These are phyloP conservation scores for Eudasyphora cyanicolor DNA, from an alignment of 2,888 invertebrate genomes.

Conservation along the genomic window DNA sequence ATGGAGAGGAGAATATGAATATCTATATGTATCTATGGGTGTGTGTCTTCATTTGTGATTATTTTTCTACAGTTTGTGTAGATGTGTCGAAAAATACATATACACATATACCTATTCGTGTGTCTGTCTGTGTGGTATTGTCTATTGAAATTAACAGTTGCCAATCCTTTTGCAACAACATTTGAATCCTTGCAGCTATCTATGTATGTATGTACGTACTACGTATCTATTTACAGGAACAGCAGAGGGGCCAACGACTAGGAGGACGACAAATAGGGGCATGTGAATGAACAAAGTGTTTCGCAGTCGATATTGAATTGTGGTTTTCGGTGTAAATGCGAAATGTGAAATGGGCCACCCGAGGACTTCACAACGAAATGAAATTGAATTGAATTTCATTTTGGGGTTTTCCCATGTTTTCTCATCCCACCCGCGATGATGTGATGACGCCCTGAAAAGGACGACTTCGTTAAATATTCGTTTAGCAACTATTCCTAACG, in stretches of 20 bases:
- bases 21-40: neutral
- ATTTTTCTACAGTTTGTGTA: too few species aligned
- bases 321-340: constrained; percentile 2
- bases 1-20: too few species aligned
- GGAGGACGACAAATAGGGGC: too few species aligned
- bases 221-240: too few species aligned
- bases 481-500: neutral
- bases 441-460: too few species aligned
- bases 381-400: constrained; percentile 3
- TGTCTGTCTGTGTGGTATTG: neutral
- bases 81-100: too few species aligned
- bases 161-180: constrained; percentile 8
- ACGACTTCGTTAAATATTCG: too few species aligned
- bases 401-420: neutral
- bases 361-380: neutral
- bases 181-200: neutral
- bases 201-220: too few species aligned
- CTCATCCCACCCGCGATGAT: neutral
- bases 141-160: constrained; percentile 13
- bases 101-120: neutral
- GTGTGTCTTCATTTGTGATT: too few species aligned
- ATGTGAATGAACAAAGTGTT: neutral
- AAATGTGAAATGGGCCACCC: neutral
- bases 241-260: too few species aligned
- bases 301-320: neutral